Percentiles rank a stretch among this genome's conserved stretches.
These are phyloP conservation scores for Lepidonotus clava DNA, from an alignment of 2,888 invertebrate species.

Conservation along the genomic window DNA sequence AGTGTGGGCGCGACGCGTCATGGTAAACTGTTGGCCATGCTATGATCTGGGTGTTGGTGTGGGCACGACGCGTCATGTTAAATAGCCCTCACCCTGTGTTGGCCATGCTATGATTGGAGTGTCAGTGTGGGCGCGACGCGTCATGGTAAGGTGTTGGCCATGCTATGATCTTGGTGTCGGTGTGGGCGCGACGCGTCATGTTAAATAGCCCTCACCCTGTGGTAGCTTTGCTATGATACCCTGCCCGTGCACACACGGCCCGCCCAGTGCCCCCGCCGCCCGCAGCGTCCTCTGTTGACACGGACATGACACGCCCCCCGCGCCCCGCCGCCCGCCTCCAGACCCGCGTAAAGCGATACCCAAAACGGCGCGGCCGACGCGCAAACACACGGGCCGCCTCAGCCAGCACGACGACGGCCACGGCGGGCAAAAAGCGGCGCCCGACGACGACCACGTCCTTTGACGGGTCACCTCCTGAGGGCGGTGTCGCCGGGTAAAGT, in stretches of 20 bases:
- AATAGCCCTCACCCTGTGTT: constrained; percentile 27
- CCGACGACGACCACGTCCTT: no score
- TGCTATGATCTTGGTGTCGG: no score
- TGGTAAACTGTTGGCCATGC: no score
- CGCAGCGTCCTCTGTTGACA: not conserved
- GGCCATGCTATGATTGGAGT: constrained; percentile 20
- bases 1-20: no score
- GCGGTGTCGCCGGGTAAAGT: no score
- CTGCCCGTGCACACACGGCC: not conserved
- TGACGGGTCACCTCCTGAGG: no score
- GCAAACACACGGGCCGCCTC: no score
- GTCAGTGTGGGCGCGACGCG: no score
- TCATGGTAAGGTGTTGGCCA: no score
- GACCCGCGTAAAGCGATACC: constrained; percentile 5
- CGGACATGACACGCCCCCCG: not conserved
- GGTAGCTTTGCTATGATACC: constrained; percentile 33
- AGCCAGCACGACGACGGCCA: no score
- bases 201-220: constrained; percentile 34
- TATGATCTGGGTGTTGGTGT: not conserved
- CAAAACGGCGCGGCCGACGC: not conserved
- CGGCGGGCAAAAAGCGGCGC: no score
- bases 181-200: not conserved
- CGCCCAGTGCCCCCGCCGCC: not conserved
- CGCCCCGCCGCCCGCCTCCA: not conserved
- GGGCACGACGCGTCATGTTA: constrained; percentile 14